Evolutionary conservation across 1,140 invertebrate species (phyloP).

Genomic region (Aradophagus sp.): DNA sequence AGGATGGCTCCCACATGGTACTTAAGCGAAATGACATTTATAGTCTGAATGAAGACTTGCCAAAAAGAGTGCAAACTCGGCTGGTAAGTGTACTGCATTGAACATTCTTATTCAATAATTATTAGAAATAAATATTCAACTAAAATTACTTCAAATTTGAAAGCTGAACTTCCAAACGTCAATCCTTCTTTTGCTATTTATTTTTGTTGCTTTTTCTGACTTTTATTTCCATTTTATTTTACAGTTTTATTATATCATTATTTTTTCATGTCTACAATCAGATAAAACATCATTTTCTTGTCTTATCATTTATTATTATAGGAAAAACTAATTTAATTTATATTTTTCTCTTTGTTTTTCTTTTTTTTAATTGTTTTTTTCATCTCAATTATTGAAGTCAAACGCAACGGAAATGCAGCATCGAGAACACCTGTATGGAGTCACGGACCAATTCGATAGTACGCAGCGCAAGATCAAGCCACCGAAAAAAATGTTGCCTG

Average conservation of each 20-base stretch:
- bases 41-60: conserved; percentile 73
- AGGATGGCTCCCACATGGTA: conserved; percentile 71
- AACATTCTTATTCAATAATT: neutral
- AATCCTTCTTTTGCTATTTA: no score
- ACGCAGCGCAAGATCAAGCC: conserved; percentile 69
- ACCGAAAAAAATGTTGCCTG: conserved; percentile 58
- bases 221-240: no score
- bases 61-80: conserved; percentile 74
- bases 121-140: no score
- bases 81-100: conserved; percentile 72
- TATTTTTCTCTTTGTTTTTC: conserved; percentile 62
- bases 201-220: no score
- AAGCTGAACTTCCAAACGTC: no score
- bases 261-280: neutral
- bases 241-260: neutral
- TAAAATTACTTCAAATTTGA: no score
- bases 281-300: neutral
- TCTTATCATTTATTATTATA: conserved; percentile 29
- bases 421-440: conserved; percentile 74
- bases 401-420: conserved; percentile 76
- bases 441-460: conserved; percentile 64
- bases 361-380: conserved; percentile 60
- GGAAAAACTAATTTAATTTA: conserved; percentile 60
- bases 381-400: conserved; percentile 69
- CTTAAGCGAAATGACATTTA: conserved; percentile 74